phyloP scores from a whole-genome alignment of 2,797 vertebrate species.

The Phaenicophaeus curvirostris region DNA sequence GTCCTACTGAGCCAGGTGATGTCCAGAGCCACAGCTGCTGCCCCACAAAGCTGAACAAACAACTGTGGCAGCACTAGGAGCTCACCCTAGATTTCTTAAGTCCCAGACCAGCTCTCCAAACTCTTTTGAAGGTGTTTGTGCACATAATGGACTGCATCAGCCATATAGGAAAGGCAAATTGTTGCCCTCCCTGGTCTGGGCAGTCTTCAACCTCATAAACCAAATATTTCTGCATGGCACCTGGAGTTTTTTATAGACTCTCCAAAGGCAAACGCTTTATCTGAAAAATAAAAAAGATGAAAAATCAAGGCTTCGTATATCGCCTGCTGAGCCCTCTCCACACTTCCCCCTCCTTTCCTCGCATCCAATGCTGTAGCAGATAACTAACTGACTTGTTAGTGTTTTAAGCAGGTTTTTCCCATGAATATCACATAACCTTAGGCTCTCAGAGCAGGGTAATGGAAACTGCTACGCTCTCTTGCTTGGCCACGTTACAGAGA shows the following conservation, averaged over 20 bases:
- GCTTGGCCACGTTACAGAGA: background rate
- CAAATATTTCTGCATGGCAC: background rate
- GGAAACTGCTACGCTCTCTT: background rate
- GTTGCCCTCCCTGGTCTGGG: background rate
- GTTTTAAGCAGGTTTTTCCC: slow-evolving; percentile 11
- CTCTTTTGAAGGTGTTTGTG: accelerated
- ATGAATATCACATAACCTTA: slow-evolving; percentile 13
- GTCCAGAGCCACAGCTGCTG: background rate
- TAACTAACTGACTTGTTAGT: background rate
- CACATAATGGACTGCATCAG: background rate
- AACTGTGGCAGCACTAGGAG: accelerated
- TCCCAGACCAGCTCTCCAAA: background rate
- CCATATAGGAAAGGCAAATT: background rate
- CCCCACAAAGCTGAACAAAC: background rate
- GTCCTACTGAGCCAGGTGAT: background rate
- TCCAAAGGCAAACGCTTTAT: background rate
- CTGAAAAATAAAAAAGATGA: background rate
- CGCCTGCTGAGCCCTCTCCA: background rate
- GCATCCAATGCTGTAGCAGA: background rate
- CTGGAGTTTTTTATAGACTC: too few species aligned
- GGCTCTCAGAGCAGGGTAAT: background rate
- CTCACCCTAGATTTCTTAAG: background rate
- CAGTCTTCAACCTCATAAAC: background rate
- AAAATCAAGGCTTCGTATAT: background rate
- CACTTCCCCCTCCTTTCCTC: background rate